Evolutionary conservation across 2,888 invertebrate genomes (phyloP), one percentile per base, ranked within the genome.

Genomic region (Leuctra nigra): DNA sequence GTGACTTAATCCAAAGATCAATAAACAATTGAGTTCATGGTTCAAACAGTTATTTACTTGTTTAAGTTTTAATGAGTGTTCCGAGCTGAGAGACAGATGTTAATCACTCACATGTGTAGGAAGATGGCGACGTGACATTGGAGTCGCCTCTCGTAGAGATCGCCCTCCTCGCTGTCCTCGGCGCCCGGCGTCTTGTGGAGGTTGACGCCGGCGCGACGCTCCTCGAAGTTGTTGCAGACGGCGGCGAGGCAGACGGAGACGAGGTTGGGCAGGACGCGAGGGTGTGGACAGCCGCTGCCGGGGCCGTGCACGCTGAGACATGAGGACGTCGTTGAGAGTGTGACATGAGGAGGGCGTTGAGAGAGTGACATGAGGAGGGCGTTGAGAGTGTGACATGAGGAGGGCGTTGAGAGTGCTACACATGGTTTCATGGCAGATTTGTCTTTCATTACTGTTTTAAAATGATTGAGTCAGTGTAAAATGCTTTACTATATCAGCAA

Each of bases 161-260:
- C 57, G 3, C 50, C 55, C 35, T 54, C 41, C 48, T 54, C 54
- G 9, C 50, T 47, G 11, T 54, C 47, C 11, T 50, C 47, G 16
- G 39, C 23, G 9, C 52, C 54, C 36, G 54, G 54, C 1, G 24
- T 44, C 35, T 59, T 33, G 46, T 55, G 55, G 14, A 29, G 39
- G 24, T 36, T 44, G 33, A 44, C 35, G 20, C 39, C 54, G 38
- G 68, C 69, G 68, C 70, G 61, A 68, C 60, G 50, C 35, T 57
- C 58, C 65, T 77, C 77, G 65, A 76, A 77, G 53, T 73, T 69
- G 52, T 72, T 69, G 66, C 81, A 82, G 63, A 83, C 77, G 16
- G 87, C 87, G 23, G 86, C 86, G 9, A 88, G 77, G 63, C 87
- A 86, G 13, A 87, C 84, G 1, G 88, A 84, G 1, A 87, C 85